A percentile compares a stretch with the other conserved stretches of the same genome.
Conservation (phyloP, 2,888 invertebrate species). For the Scaptomyza cyrtandrae region DNA sequence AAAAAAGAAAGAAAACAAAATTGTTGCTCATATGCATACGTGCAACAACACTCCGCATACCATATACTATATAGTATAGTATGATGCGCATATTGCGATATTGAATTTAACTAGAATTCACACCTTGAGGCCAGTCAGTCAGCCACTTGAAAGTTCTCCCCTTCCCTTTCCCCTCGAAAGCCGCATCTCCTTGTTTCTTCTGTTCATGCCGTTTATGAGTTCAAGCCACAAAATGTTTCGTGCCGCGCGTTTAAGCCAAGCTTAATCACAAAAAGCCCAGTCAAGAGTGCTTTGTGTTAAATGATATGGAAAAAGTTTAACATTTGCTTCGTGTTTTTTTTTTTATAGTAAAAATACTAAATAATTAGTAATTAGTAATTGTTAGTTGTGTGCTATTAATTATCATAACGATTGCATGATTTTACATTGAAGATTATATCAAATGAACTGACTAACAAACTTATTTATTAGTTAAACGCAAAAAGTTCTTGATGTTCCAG, state of each 20-base stretch:
- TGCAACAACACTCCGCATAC: conserved; percentile 6
- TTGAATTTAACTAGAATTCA: conserved; percentile 79
- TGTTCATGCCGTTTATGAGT: not conserved
- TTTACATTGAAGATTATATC: not conserved
- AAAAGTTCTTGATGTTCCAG: not conserved
- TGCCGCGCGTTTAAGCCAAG: conserved; percentile 18
- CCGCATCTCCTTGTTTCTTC: not conserved
- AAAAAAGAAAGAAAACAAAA: conserved; percentile 29
- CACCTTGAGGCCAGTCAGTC: conserved; percentile 57
- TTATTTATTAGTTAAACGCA: not conserved
- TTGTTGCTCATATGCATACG: conserved; percentile 74
- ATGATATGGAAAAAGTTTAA: conserved; percentile 29
- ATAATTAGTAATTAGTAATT: not conserved
- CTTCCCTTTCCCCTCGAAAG: not conserved
- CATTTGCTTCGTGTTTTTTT: conserved; percentile 6
- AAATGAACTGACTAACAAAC: not conserved
- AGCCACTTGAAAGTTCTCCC: not conserved
- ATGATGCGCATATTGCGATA: conserved; percentile 72
- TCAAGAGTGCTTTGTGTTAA: conserved; percentile 20
- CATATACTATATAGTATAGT: conserved; percentile 4
- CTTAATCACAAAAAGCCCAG: conserved; percentile 6
- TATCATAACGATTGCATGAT: conserved; percentile 4
- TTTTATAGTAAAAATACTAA: conserved; percentile 6
- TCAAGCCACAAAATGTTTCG: conserved; percentile 24
- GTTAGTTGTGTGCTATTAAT: conserved; percentile 14